Base-by-base conservation (phyloP, 2,113 vertebrate species). In the Neoarius graeffei region DNA sequence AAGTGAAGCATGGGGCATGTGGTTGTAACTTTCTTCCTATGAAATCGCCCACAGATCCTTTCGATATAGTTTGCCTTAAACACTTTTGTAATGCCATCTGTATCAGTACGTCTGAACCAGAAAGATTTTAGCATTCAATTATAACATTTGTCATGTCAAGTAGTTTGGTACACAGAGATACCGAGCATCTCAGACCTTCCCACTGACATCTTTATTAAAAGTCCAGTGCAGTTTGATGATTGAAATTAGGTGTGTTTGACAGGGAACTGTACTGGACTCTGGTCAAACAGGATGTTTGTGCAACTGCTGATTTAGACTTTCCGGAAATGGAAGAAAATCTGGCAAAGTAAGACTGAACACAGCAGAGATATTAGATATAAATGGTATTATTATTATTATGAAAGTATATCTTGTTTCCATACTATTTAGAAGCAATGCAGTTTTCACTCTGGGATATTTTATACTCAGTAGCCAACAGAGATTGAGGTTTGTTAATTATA, bases 341-440 rank as follows among this genome's bases (percentile, higher is more conserved):
- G 54, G 69, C 69, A n/a, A 48, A 35, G 17, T 20, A 60, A 79
- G 74, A 80, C 85, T 86, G 57, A 86, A 86, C 84, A 86, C 60
- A 23, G n/a, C 19, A 86, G 14, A 64, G 73, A 11, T 27, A n/a
- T 50, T 50, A 42, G 42, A 42, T 42, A 42, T 42, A 42, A 42
- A 42, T 42, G 42, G 42, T 4, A 42, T 42, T 42, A 42, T 42
- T 42, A 42, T 42, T 42, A 42, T 42, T 42, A 42, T 42, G 42
- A n/a, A 60, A 74, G n/a, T 19, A 84, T 27, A 59, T 48, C 20
- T 59, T 85, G 52, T 85, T 77, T 62, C 71, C 73, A 64, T 64
- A 62, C 57, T n/a, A 52, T 77, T 5, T 77, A 50, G 73, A 60
- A 79, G 23, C 17, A 19, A n/a, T 60, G 25, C 35, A 73, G 20